Evolutionary conservation across 1,140 invertebrate species (phyloP).

Genomic region (Solenopsis fugax): DNA sequence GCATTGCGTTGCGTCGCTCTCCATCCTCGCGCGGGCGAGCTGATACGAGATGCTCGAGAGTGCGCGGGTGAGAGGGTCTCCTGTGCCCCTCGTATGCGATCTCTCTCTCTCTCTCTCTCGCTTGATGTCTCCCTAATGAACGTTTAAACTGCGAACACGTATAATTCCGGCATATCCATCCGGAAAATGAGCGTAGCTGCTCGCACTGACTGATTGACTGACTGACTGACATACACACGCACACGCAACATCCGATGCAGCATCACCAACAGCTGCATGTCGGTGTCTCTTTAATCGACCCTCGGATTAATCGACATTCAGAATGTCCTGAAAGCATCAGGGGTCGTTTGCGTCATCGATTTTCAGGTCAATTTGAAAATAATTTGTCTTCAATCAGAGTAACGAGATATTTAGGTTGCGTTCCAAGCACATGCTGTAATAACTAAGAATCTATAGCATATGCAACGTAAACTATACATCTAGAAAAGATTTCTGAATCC

Average conservation of each 20-base stretch:
- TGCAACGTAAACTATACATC: too few relatives aligned
- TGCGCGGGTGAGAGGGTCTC: slow-evolving; percentile 3
- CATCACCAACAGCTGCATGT: background rate
- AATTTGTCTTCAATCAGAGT: background rate
- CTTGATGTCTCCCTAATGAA: slow-evolving; percentile 50
- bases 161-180: background rate
- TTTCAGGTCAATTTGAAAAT: background rate
- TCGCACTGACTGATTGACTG: background rate
- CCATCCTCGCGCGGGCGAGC: slow-evolving; percentile 37
- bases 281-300: background rate
- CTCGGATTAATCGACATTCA: slow-evolving; percentile 3
- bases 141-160: slow-evolving; percentile 27
- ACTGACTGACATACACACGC: slow-evolving; percentile 26
- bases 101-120: background rate
- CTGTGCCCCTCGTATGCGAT: background rate
- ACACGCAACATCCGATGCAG: background rate
- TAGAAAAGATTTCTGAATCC: too few relatives aligned
- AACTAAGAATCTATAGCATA: too few relatives aligned
- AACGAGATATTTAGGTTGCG: background rate
- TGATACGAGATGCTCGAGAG: slow-evolving; percentile 34
- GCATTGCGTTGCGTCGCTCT: slow-evolving; percentile 58
- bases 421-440: too few relatives aligned
- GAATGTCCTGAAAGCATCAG: background rate
- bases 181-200: slow-evolving; percentile 25
- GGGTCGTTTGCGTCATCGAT: background rate